Percentiles rank a stretch among this genome's conserved stretches.
These are phyloP conservation scores for Gorsachius magnificus DNA, from an alignment of 2,797 vertebrate genomes.

Conservation along the genomic window DNA sequence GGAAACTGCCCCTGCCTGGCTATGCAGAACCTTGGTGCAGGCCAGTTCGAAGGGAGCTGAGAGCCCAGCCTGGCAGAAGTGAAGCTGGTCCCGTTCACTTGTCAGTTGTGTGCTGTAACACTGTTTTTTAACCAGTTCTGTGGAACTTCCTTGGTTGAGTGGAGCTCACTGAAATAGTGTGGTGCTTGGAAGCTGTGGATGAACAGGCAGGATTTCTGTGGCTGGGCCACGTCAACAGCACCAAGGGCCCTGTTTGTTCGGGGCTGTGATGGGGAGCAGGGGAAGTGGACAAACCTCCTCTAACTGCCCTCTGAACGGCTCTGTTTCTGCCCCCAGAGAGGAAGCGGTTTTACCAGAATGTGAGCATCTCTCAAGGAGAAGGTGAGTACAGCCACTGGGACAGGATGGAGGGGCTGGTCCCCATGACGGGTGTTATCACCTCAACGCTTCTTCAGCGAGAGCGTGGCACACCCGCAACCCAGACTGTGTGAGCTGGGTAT, in stretches of 20 bases:
- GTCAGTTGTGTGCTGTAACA: neutral
- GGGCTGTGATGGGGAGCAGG: neutral
- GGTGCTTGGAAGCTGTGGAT: neutral
- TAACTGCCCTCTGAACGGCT: neutral
- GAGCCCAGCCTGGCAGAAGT: neutral
- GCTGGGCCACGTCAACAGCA: rapidly evolving
- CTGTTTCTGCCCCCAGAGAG: slow-evolving; percentile 79
- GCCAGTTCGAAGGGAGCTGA: neutral
- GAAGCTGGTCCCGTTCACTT: neutral
- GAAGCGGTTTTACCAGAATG: slow-evolving; percentile 91
- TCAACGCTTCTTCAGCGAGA: rapidly evolving
- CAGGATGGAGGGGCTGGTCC: neutral
- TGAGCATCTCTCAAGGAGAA: slow-evolving; percentile 92
- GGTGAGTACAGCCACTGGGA: slow-evolving; percentile 68
- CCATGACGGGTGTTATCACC: neutral
- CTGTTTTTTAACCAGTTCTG: neutral
- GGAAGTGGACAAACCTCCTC: neutral
- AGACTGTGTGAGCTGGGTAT: neutral
- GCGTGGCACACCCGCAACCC: rapidly evolving
- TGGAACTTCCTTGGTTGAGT: rapidly evolving
- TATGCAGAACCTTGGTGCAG: rapidly evolving
- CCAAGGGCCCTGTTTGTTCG: rapidly evolving
- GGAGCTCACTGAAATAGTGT: neutral
- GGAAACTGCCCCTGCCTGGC: neutral
- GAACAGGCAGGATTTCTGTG: neutral